These are phyloP conservation scores for Ischnura elegans DNA, from an alignment of 2,888 invertebrate genomes.

Conservation along the genomic window DNA sequence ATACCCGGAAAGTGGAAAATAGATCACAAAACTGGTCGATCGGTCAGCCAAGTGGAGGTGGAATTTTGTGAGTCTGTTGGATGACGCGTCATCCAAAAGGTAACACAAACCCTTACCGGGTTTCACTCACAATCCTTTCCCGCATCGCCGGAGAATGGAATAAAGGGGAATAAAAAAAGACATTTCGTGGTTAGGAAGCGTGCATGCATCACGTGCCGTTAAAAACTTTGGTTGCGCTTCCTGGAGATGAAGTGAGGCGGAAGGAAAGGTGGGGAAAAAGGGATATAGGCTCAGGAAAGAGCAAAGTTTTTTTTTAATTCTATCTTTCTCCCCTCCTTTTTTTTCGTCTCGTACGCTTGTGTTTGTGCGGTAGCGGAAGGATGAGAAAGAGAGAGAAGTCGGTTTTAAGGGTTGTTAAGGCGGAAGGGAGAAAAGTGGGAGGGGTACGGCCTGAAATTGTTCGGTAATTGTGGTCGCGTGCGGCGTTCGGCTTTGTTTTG, in stretches of 20 bases:
- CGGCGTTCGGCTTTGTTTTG: conserved; percentile 58
- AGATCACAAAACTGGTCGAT: background rate
- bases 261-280: background rate
- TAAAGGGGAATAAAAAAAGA: background rate
- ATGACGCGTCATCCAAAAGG: background rate
- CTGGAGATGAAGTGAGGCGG: background rate
- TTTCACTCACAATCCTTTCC: background rate
- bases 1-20: background rate
- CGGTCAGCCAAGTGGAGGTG: background rate
- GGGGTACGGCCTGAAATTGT: background rate
- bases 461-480: conserved; percentile 65
- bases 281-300: background rate
- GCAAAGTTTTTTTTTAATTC: background rate
- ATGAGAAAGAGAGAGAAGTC: conserved; percentile 18
- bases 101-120: background rate
- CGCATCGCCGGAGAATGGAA: background rate
- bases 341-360: background rate
- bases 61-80: background rate
- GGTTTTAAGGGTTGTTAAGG: background rate
- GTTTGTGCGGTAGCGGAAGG: background rate
- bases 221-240: conserved; percentile 57
- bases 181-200: conserved; percentile 41
- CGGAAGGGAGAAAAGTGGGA: background rate
- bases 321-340: background rate
- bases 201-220: conserved; percentile 58